These are phyloP conservation scores for Pristionchus mayeri DNA, from an alignment of 2,888 invertebrate species.

Conservation along the genomic window DNA sequence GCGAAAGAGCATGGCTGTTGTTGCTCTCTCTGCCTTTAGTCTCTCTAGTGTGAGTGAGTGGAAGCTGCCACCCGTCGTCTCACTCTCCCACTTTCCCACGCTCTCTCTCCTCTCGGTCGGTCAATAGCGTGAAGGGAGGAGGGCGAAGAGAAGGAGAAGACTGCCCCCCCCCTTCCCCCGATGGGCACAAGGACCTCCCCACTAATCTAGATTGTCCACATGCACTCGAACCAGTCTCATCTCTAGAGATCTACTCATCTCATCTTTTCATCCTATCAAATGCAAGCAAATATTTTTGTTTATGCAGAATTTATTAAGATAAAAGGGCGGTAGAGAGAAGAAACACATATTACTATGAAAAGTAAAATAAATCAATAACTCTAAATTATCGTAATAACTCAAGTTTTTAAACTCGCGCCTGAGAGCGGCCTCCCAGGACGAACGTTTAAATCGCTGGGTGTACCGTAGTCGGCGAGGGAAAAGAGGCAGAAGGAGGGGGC, in stretches of 20 bases:
- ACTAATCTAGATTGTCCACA: conserved; percentile 31
- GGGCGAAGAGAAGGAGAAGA: neutral
- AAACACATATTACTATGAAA: no score
- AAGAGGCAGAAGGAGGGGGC: no score
- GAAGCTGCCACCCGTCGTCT: conserved; percentile 9
- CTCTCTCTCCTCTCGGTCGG: neutral
- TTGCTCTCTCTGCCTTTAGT: conserved; percentile 3
- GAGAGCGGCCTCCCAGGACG: no score
- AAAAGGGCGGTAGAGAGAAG: no score
- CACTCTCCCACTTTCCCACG: neutral
- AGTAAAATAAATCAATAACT: no score
- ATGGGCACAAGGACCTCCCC: no score
- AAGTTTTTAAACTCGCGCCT: no score
- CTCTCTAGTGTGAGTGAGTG: conserved; percentile 34
- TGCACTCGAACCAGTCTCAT: neutral
- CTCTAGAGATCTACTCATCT: neutral
- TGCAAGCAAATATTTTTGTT: no score
- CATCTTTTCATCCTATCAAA: neutral
- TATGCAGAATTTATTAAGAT: no score
- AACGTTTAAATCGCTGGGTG: no score
- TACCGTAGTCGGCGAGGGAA: no score
- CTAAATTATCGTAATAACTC: no score
- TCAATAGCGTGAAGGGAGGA: conserved; percentile 27
- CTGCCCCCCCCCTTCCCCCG: neutral
- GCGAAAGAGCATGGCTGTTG: conserved; percentile 24